Evolutionary conservation across 2,797 vertebrate species (phyloP), one percentile per base, ranked within the genome.

Genomic region (Halcyon badia): DNA sequence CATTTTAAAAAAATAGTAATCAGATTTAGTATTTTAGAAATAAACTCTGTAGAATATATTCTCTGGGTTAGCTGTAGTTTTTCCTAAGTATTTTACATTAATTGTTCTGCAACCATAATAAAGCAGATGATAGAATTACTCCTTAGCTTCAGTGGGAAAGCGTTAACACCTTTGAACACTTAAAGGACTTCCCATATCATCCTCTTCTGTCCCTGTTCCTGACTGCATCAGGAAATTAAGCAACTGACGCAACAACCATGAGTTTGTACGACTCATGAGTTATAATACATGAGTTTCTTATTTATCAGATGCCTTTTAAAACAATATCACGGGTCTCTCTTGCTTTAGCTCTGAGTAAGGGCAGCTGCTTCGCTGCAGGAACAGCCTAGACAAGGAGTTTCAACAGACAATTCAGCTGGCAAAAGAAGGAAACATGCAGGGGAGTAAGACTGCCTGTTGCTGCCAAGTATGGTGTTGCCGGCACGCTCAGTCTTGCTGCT

Each of bases 41-140:
- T 97, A 97, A 95, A 79, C 91, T 94, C 62, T 95, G 58, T 95
- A 96, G 84, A 93, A 96, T 97, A 97, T 96, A 96, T 44, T 95
- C 89, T 97, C 87, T 97, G 82, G 92, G 69, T 94, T 96, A 95
- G 78, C 91, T 90, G 65, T 92, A 86, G 31, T 37, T 89, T 91
- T 94, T 73, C n/a, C n/a, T 39, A 80, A 90, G 62, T 96, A 91
- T 88, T 95, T 95, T 96, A 96, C 68, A 94, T 94, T 78, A 89
- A 31, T 65, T 86, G 52, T 87, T 83, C 85, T 93, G 69, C 61
- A 89, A 82, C 51, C 15, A 15, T 39, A 69, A 77, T 84, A 89
- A 90, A 79, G 33, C n/a, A 87, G 87, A 48, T 62, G 48, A 82
- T 1, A 61, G 46, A 37, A 60, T 76, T 77, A 58, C 46, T 89